Percentiles rank a stretch among this genome's conserved stretches.
Conservation (phyloP, 1,140 invertebrate species). For the Bathynomus jamesi region DNA sequence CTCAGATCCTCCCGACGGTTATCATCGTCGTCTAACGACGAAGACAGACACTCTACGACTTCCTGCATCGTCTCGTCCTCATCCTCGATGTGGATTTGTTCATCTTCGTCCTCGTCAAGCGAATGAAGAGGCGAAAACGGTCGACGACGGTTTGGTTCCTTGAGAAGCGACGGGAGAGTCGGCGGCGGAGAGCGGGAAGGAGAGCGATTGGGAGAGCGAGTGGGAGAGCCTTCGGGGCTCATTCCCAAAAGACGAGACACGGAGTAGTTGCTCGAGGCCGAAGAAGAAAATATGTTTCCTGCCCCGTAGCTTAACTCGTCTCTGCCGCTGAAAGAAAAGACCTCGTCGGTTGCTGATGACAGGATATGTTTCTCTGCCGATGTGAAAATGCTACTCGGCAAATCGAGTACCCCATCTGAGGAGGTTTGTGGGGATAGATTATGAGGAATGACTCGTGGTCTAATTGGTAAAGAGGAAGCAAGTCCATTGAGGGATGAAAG, state of each 20-base stretch:
- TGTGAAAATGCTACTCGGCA: background rate
- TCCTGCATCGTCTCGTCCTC: conserved; percentile 7
- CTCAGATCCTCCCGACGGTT: too few species aligned
- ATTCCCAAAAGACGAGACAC: conserved; percentile 7
- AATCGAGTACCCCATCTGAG: background rate
- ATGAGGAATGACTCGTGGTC: conserved; percentile 11
- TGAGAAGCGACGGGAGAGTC: conserved; percentile 4
- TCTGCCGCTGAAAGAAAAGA: background rate
- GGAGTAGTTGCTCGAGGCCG: background rate
- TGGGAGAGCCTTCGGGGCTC: conserved; percentile 7
- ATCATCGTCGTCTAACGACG: background rate
- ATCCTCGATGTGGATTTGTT: conserved; percentile 16
- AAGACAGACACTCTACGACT: conserved; percentile 4
- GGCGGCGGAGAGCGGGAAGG: conserved; percentile 5
- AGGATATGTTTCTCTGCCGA: background rate
- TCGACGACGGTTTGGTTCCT: background rate
- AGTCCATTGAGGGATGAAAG: conserved; percentile 10
- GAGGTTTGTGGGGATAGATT: background rate
- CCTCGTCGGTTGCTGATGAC: background rate
- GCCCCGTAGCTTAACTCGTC: background rate
- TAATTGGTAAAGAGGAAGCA: conserved; percentile 4
- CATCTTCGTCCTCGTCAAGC: conserved; percentile 4
- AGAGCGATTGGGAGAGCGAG: conserved; percentile 6
- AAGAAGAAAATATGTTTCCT: background rate
- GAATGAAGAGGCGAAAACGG: conserved; percentile 1